Conservation (phyloP, 1,140 invertebrate genomes). For the Leptinotarsa undecemlineata region DNA sequence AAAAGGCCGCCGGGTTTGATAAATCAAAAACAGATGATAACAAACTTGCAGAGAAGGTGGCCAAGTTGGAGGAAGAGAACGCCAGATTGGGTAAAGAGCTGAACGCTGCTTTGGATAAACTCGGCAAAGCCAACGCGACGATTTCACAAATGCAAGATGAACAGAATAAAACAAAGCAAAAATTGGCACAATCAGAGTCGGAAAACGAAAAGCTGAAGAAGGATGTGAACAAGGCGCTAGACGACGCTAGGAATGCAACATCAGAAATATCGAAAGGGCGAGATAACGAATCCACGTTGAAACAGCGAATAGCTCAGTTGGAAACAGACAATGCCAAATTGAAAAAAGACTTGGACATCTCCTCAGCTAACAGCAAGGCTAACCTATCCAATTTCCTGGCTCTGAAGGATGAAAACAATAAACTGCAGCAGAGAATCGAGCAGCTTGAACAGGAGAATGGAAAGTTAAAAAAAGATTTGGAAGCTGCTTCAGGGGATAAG, state of each 20-base stretch:
- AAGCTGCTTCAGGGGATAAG: slow-evolving; percentile 11
- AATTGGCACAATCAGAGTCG: slow-evolving; percentile 28
- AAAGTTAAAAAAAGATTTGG: slow-evolving; percentile 30
- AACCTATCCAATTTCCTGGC: neutral
- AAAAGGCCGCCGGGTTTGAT: neutral
- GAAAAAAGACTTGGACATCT: slow-evolving; percentile 30
- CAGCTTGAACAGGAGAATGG: slow-evolving; percentile 28
- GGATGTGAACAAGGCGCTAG: slow-evolving; percentile 24
- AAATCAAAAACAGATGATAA: slow-evolving; percentile 11
- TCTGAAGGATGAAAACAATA: slow-evolving; percentile 18
- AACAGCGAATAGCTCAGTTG: slow-evolving; percentile 31
- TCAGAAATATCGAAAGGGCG: slow-evolving; percentile 20
- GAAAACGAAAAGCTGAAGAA: slow-evolving; percentile 30
- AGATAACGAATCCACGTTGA: slow-evolving; percentile 22
- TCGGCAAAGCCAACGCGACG: slow-evolving; percentile 10
- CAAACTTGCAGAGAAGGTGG: slow-evolving; percentile 27
- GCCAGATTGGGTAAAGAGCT: slow-evolving; percentile 30
- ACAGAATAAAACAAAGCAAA: slow-evolving; percentile 10
- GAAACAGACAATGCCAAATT: slow-evolving; percentile 37
- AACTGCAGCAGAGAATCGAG: neutral
- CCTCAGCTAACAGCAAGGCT: slow-evolving; percentile 13
- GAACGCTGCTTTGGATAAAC: slow-evolving; percentile 29
- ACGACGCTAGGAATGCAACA: slow-evolving; percentile 18
- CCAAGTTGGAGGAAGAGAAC: slow-evolving; percentile 37
- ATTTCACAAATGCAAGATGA: slow-evolving; percentile 19